Percentiles rank a stretch among this genome's conserved stretches.
Evolutionary conservation across 2,888 invertebrate species (phyloP).

Genomic region (Diarsia brunnea): DNA sequence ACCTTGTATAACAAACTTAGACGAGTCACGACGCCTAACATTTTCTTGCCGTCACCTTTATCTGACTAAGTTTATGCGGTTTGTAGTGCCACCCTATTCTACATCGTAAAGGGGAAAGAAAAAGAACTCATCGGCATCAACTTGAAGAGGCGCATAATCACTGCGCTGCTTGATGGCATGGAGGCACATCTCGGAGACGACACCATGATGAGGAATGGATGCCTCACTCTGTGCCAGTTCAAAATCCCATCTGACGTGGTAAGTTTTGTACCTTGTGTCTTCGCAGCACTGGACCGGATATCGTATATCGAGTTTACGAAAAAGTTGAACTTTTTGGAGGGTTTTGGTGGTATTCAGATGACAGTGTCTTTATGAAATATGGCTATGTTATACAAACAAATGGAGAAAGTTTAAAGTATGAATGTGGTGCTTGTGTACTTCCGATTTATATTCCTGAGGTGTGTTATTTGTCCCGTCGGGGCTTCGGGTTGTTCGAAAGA

Average conservation of each 20-base stretch:
- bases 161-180: constrained; percentile 97
- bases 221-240: constrained; percentile 98
- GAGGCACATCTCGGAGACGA: constrained; percentile 95
- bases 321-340: not conserved
- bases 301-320: not conserved
- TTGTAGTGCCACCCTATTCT: constrained; percentile 97
- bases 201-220: constrained; percentile 99
- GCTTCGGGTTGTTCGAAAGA: too few relatives aligned
- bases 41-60: not conserved
- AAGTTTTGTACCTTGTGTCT: constrained; percentile 78
- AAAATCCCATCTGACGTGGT: constrained; percentile 98
- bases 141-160: constrained; percentile 95
- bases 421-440: not conserved
- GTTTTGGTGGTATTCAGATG: not conserved
- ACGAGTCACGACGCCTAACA: not conserved
- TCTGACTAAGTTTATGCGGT: constrained; percentile 2
- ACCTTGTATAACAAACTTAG: not conserved
- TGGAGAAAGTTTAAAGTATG: not conserved
- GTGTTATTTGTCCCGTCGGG: too few relatives aligned
- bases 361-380: not conserved
- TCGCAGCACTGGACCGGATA: not conserved
- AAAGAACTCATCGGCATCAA: constrained; percentile 93
- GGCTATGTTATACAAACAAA: not conserved
- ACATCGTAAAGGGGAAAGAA: constrained; percentile 97
- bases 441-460: constrained; percentile 1